A percentile compares a stretch with the other conserved stretches of the same genome.
Evolutionary conservation across 53 echinoderm and acorn worm genomes (phyloP).

Genomic region (Actinopyga echinites): DNA sequence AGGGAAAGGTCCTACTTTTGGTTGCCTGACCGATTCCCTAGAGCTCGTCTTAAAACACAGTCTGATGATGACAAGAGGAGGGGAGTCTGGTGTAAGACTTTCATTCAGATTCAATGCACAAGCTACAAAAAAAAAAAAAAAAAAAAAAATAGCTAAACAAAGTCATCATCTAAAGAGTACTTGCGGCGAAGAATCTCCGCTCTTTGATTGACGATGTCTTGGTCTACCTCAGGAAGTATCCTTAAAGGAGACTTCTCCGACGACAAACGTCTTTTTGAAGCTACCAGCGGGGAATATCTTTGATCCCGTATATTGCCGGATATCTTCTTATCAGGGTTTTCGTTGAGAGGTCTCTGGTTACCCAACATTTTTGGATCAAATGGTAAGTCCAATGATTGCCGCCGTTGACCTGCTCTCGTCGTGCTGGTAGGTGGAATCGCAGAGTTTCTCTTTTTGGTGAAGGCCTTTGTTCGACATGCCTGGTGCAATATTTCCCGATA

Average conservation of each 20-base stretch:
- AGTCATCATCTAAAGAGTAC: slow-evolving; percentile 41
- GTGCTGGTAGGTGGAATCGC: slow-evolving; percentile 53
- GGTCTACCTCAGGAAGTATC: background rate
- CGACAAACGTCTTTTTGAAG: background rate
- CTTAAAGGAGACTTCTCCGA: background rate
- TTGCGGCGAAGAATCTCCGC: slow-evolving; percentile 31
- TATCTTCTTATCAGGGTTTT: background rate
- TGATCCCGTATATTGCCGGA: background rate
- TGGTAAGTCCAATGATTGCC: slow-evolving; percentile 51
- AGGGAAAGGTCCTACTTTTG: too few species aligned
- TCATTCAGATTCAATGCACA: too few species aligned
- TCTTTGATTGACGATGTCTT: slow-evolving; percentile 26
- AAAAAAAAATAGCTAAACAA: background rate
- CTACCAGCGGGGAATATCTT: background rate
- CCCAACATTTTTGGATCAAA: slow-evolving; percentile 5
- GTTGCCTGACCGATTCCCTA: too few species aligned
- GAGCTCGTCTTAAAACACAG: too few species aligned
- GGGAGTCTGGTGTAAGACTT: too few species aligned
- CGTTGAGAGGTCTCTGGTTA: background rate
- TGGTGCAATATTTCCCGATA: slow-evolving; percentile 68
- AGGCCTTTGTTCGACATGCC: slow-evolving; percentile 34
- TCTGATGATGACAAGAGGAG: too few species aligned
- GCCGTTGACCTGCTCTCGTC: slow-evolving; percentile 45
- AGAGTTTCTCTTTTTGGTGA: slow-evolving; percentile 29
- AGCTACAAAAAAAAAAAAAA: too few species aligned